Conservation (phyloP, 2,113 vertebrate species). For the Todiramphus saurophagus region DNA sequence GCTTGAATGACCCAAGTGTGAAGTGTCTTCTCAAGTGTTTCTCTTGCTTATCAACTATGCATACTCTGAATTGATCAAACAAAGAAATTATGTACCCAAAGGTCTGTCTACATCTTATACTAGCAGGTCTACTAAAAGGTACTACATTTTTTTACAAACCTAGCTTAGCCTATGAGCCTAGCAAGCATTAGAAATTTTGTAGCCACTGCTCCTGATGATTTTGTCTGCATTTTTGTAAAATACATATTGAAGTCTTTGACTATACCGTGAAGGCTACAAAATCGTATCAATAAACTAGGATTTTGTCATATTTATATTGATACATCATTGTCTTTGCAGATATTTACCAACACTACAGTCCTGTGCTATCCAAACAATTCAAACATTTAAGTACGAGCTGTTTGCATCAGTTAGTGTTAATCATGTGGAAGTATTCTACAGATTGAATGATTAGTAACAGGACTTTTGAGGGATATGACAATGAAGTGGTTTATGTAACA, state of each 20-base stretch:
- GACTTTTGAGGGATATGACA: background rate
- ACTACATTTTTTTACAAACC: background rate
- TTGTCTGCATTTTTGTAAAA: background rate
- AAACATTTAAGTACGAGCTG: background rate
- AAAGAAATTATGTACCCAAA: background rate
- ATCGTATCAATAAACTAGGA: background rate
- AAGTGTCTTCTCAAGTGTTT: conserved; percentile 27
- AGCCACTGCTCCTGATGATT: background rate
- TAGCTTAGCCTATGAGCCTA: background rate
- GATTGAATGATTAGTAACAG: background rate
- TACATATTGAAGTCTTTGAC: background rate
- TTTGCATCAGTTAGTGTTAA: background rate
- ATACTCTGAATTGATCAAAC: background rate
- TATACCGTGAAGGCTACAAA: background rate
- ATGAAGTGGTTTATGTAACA: background rate
- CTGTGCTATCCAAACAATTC: background rate
- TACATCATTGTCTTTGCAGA: background rate
- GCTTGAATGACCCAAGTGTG: background rate
- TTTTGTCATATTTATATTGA: background rate
- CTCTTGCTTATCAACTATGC: background rate
- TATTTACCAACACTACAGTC: background rate
- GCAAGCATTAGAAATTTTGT: background rate
- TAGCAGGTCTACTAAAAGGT: background rate
- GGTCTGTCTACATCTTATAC: background rate
- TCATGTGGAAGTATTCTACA: background rate